Evolutionary conservation across 2,113 vertebrate species (phyloP), one percentile per base, ranked within the genome.

Genomic region (Neodon shergylaensis): DNA sequence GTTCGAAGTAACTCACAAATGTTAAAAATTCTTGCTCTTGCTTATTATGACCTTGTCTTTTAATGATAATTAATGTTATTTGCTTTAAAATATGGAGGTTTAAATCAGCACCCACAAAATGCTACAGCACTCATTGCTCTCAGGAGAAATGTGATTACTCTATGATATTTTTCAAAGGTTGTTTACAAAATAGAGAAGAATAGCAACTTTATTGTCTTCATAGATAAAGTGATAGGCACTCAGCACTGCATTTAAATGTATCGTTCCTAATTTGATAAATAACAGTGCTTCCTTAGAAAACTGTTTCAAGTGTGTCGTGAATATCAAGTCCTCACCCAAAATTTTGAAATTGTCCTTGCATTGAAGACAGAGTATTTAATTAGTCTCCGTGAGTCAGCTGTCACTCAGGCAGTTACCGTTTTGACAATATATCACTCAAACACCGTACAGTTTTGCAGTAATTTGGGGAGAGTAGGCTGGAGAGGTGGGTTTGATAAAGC

Each of bases 401-500:
- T 58, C 73, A 96, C 90, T 95, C 85, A 93, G 95, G 88, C 88
- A 93, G 90, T 96, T 98, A 91, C 68, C 66, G 73, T 98, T 97
- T 97, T 97, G 83, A 95, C 97, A 90, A 97, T 97, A 97, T 96
- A 94, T 91, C 92, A 95, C 96, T 98, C 91, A 96, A 97, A 96
- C 98, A 97, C 97, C 97, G 94, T 96, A 84, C 94, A 97, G 94
- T 97, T 98, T 98, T 98, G 89, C 97, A 88, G 92, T 98, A 97
- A 98, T 96, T 98, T 97, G 97, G 36, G 13, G 72, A 58, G 24
- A 88, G 74, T 36, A 42, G 12, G 65, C 7, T 72, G 2, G 19
- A 93, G 44, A 94, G 58, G 82, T 61, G 98, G 97, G 98, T 98
- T 98, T 97, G 98, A 98, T 97, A 98, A 97, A 98, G 97, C 96